These are phyloP conservation scores for Cyclura pinguis DNA, from an alignment of 2,797 vertebrate species.

Conservation along the genomic window DNA sequence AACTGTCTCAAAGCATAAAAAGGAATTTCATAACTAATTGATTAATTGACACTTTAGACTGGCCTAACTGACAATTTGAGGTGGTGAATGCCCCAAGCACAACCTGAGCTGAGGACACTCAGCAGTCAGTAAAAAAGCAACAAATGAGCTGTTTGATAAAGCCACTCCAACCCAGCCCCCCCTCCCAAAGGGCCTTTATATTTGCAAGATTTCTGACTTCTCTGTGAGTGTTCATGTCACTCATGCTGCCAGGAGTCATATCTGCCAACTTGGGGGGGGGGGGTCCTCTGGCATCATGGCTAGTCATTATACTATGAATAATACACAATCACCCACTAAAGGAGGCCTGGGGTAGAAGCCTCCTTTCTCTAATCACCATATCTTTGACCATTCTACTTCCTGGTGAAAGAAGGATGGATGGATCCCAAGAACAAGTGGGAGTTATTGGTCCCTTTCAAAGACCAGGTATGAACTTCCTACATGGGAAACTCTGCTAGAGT, in stretches of 20 bases:
- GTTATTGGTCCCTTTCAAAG: background rate
- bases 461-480: background rate
- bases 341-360: background rate
- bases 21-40: slow-evolving; percentile 37
- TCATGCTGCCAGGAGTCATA: background rate
- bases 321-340: background rate
- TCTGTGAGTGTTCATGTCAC: background rate
- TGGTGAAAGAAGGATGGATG: background rate
- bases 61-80: slow-evolving; percentile 24
- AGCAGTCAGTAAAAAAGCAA: slow-evolving; percentile 35
- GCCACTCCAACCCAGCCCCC: background rate
- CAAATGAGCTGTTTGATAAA: slow-evolving; percentile 37
- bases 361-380: background rate
- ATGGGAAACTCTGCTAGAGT: background rate
- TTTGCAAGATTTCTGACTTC: too few relatives aligned
- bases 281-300: background rate
- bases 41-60: slow-evolving; percentile 40
- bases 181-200: too few relatives aligned
- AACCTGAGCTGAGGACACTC: slow-evolving; percentile 43
- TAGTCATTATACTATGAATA: background rate
- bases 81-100: slow-evolving; percentile 18
- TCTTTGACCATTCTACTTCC: background rate
- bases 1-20: slow-evolving; percentile 21
- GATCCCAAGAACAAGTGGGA: background rate
- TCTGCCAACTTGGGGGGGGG: background rate